These are phyloP conservation scores for Plecturocebus donacophilus DNA, from an alignment of 2,113 vertebrate species.

Conservation along the genomic window DNA sequence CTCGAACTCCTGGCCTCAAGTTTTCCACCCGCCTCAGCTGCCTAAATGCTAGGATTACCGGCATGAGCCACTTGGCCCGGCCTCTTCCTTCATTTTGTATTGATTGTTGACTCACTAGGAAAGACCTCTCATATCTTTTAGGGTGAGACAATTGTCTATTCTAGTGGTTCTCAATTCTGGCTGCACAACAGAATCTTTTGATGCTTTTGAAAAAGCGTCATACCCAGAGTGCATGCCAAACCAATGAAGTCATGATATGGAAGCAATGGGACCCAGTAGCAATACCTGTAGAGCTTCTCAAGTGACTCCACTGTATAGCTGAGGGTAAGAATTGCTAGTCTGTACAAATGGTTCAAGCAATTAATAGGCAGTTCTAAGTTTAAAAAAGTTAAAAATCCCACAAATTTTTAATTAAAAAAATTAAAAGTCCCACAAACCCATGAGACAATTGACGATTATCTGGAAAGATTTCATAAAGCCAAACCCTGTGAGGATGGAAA, in stretches of 20 bases:
- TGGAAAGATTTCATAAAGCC: conserved; percentile 25
- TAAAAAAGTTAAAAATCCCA: not conserved
- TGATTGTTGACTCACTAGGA: not conserved
- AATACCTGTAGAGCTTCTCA: not conserved
- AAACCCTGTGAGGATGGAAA: not conserved
- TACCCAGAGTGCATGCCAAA: not conserved
- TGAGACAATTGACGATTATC: not conserved
- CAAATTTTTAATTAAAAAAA: no score
- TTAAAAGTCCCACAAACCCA: not conserved
- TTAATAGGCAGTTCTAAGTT: not conserved
- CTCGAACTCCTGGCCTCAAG: no score
- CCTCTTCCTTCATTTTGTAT: not conserved
- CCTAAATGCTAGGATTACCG: no score
- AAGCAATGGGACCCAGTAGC: not conserved
- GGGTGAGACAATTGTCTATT: not conserved
- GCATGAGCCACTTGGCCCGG: no score
- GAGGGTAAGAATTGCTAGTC: not conserved
- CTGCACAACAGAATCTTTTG: not conserved
- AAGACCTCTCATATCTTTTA: not conserved
- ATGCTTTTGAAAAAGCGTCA: not conserved
- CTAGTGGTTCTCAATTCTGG: not conserved
- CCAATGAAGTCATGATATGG: not conserved
- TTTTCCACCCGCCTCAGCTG: no score
- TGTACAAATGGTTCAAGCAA: not conserved
- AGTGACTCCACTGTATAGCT: not conserved